Base-by-base conservation (phyloP, 1,140 invertebrate species). In the Drosophila parabipectinata region DNA sequence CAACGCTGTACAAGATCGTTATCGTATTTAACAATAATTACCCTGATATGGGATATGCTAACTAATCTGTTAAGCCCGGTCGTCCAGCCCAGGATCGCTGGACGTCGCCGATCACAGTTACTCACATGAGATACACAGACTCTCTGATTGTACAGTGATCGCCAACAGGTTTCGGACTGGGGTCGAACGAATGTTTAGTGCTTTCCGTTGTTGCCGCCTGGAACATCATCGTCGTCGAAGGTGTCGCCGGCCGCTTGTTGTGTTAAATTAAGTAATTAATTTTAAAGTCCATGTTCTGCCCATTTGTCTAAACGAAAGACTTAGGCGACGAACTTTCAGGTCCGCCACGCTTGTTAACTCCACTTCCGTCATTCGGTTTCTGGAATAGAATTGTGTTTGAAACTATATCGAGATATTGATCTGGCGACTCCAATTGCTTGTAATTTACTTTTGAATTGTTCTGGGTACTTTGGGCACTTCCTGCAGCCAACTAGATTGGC, bases 21-120 rank as follows among this genome's bases (percentile, higher is more conserved):
- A 91, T 91, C 90, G 79, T 77, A 91, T 91, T 91, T 91, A 91
- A 91, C 90, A 91, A 91, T 91, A 91, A 91, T 91, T 91, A 91
- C 90, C 90, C 90, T 91, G 90, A 91, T 91, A 91, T 91, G 90
- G 90, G 90, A 90, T 91, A 90, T 91, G 90, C 82, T 91, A 91
- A 91, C 89, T 91, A 91, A 91, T 91, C 90, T 91, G 90, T 91
- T 91, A 84, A 81, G 85, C 77, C 62, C 67, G 73, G 63, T 75
- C 62, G 68, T 39, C 32, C 58, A 30, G 58, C 32, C 77, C 66
- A 72, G 77, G 64, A 77, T 69, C 50, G 73, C 8, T 9, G 32
- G 21, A 34, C 32, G 10, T 4, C 34, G 34, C 10, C 34, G 34
- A 37, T 55, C 50, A 28, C 55, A 53, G 47, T 41, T 32, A 54